Base-by-base conservation (phyloP, 2,797 vertebrate species). In the Megalops cyprinoides region DNA sequence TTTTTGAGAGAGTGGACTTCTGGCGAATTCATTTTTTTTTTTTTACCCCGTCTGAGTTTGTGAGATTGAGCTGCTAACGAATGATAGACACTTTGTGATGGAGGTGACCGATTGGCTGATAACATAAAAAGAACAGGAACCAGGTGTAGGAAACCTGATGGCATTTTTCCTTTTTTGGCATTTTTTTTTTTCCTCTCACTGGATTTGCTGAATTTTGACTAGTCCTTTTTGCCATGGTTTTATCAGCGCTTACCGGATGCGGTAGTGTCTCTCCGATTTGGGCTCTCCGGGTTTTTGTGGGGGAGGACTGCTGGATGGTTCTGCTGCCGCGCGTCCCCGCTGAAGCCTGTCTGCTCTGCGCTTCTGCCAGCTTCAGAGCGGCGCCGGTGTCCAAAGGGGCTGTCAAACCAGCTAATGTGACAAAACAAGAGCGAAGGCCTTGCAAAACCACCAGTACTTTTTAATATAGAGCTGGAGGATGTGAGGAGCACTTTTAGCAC, bases 381-480 rank as follows among this genome's bases (percentile, higher is more conserved):
- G 3, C 10, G 7, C 8, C 3, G 65, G 34, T 31, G 67, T 71
- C 67, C 67, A 44, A 15, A 71, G 67, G 39, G 67, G n/a, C 37
- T 6, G 37, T 71, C 67, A 44, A 23, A 71, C 67, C 23, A 44
- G 67, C 67, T 71, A 71, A 71, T 20, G 67, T 10, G 34, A 44
- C 44, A 39, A 42, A 71, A 44, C 67, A 42, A 18, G 5, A 44
- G 67, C 67, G n/a, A 20, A 71, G 67, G 67, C 67, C 67, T 44
- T 71, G 67, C 37, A 42, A 39, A 44, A n/a, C 23, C 37, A 39
- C 67, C 67, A 71, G 5, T 10, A n/a, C 20, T 71, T 71, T n/a
- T 71, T 71, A 71, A 20, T 71, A 71, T 39, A 71, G 67, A 4
- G 67, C 37, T 8, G 67, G 37, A n/a, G n/a, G n/a, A n/a, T n/a